phyloP scores from a whole-genome alignment of 2,113 vertebrate genomes.

The Bubalus kerabau region DNA sequence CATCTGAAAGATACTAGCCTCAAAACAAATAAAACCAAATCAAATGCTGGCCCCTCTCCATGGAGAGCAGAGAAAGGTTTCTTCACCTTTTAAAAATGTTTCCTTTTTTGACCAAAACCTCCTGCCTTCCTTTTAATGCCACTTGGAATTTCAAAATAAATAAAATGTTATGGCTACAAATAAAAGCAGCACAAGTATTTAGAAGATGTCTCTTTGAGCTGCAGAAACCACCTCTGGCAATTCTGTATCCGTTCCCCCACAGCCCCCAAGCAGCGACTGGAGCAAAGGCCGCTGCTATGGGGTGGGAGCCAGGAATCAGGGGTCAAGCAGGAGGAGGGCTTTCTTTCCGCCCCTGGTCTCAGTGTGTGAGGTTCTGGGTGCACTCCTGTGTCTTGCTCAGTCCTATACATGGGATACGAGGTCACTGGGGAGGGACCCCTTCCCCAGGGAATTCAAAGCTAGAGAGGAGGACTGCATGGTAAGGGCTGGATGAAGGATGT shows the following conservation, averaged over 20 bases:
- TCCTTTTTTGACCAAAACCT: not conserved
- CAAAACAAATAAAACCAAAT: not conserved
- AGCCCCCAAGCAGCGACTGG: not conserved
- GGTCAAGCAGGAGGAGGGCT: not conserved
- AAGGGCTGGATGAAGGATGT: not conserved
- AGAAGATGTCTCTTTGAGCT: not conserved
- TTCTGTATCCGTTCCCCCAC: not conserved
- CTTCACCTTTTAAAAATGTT: not conserved
- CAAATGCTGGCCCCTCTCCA: not conserved
- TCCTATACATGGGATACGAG: not conserved
- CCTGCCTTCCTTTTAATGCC: not conserved
- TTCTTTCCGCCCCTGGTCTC: not conserved
- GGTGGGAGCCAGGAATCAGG: too few species aligned
- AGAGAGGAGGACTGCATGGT: fast-evolving
- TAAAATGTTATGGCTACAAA: not conserved
- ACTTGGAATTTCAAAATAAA: slow-evolving; percentile 14
- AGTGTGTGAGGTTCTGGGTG: not conserved
- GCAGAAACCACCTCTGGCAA: not conserved
- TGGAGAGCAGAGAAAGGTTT: not conserved
- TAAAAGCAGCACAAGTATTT: not conserved
- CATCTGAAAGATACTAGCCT: not conserved
- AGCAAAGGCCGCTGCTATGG: not conserved
- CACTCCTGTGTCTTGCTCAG: not conserved
- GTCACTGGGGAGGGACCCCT: not conserved
- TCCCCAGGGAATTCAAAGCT: not conserved